Base-by-base conservation (phyloP, 2,113 vertebrate genomes). In the Ciconia stormi region DNA sequence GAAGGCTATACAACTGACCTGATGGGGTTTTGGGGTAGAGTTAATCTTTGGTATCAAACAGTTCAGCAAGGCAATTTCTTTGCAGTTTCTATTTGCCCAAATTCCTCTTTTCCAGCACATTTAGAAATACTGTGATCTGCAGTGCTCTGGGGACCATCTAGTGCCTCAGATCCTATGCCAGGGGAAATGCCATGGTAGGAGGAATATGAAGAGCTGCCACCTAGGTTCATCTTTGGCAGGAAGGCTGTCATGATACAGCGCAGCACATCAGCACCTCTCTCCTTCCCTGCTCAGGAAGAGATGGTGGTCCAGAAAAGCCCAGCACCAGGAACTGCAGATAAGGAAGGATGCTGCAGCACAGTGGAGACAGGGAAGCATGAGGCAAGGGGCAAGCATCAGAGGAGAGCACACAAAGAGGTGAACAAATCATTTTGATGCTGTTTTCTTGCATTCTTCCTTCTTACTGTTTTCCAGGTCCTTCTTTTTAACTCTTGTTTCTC, bases 341-440 rank as follows among this genome's bases (percentile, higher is more conserved):
- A 69, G 49, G 34, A 70, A 56, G 11, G 5, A 34, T 27, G 34
- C 7, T 82, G 10, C 12, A 66, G 8, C 6, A 3, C 6, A 27
- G 6, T 10, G 10, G 12, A 18, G 2, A 2, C 13, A 16, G 5
- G 8, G 4, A 63, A 82, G 30, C 13, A 40, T 1, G 3, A 79
- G 7, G 8, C 22, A 76, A 87, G 6, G 9, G 15, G 12, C 3
- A 80, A 50, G 10, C 20, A 47, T 17, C 29, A 40, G 38, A 67
- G 3, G 16, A 91, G 70, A 72, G 12, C 16, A 77, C 11, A 56
- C 13, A 42, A 44, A 70, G 11, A 9, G 18, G 5, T 59, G 36
- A 71, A 81, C 17, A 77, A 89, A 86, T 42, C 23, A 53, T 38
- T 55, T 63, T 29, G 14, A 50, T 42, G 8, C 2, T 63, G 15